Conservation (phyloP, 53 echinoderm and acorn worm genomes). For the Henricia sp. region DNA sequence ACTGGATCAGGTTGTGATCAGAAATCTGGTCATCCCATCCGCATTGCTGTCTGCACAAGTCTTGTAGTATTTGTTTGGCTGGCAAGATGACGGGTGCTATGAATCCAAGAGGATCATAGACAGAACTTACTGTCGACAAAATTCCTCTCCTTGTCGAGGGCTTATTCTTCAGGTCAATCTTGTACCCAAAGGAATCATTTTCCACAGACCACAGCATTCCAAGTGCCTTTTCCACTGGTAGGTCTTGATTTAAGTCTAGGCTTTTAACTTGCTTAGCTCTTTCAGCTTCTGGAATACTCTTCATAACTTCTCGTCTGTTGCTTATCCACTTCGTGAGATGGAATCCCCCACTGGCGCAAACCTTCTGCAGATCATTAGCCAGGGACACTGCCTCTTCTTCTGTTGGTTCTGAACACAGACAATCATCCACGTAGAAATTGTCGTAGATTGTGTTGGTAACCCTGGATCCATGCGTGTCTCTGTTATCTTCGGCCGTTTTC, state of each 20-base stretch:
- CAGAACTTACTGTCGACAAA: constrained; percentile 41
- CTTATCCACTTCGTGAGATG: constrained; percentile 71
- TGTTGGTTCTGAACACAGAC: constrained; percentile 40
- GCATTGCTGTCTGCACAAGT: constrained; percentile 32
- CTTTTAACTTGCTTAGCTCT: constrained; percentile 44
- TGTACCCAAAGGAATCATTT: constrained; percentile 40
- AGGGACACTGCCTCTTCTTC: constrained; percentile 34
- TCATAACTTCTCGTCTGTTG: constrained; percentile 56
- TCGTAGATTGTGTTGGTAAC: constrained; percentile 9
- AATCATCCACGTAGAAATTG: constrained; percentile 75
- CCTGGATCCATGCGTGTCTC: constrained; percentile 11
- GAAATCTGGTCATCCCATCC: constrained; percentile 68
- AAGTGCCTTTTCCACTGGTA: constrained; percentile 37
- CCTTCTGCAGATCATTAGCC: constrained; percentile 40
- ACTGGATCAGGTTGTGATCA: constrained; percentile 1
- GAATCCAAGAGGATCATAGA: constrained; percentile 71
- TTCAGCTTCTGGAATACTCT: constrained; percentile 59
- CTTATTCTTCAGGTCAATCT: not conserved
- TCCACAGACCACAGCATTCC: constrained; percentile 43
- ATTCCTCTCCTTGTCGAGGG: constrained; percentile 53
- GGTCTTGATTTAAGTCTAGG: not conserved
- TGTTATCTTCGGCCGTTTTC: constrained; percentile 54
- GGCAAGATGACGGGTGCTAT: constrained; percentile 47
- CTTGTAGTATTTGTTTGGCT: constrained; percentile 69
- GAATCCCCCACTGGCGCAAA: constrained; percentile 69